Base-by-base conservation (phyloP, 2,888 invertebrate genomes). In the Apamea sordens region DNA sequence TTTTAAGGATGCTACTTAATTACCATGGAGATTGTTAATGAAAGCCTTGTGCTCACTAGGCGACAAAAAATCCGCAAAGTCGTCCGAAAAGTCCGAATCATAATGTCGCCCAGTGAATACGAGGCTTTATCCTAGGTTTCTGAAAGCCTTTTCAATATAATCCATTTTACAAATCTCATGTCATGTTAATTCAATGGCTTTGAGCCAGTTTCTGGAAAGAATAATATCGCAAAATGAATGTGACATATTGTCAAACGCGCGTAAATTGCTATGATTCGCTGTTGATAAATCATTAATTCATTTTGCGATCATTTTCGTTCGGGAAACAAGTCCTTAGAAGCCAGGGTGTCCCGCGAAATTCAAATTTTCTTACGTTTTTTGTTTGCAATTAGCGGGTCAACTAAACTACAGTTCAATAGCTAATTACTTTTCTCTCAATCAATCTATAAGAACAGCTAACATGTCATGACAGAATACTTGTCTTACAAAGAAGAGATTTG, bases 1-100 rank as follows among this genome's bases (percentile, higher is more conserved):
- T 28, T 67, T 36, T 74, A 69, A 63, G 10, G 6, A 44, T 0
- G 28, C 24, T 76, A 75, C 82, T 80, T 82, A 68, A 68, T 63
- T 44, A n/a, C 4, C 10, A 53, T 8, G 8, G 0, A 50, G 21
- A 41, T 79, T 32, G 18, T 41, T 47, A 18, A 50, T 28, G 8
- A 47, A 59, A 18, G 36, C 21, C n/a, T 50, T 24, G 24, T 56
- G 21, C 24, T 50, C 3, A 50, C 18, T 28, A 10, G 13, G 10
- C 5, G 10, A n/a, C 6, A 11, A 36, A 32, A 41, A 61, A 13
- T 13, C 1, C 24, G 18, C 18, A 70, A 47, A 11, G 11, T 18
- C 24, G 10, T 24, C 36, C 41, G 7, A 6, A 41, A 41, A 41
- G 41, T 41, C 41, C 18, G 56, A 68, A 44, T 18, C 5, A n/a